phyloP scores from a whole-genome alignment of 2,797 vertebrate species.

The Rhinella marina region DNA sequence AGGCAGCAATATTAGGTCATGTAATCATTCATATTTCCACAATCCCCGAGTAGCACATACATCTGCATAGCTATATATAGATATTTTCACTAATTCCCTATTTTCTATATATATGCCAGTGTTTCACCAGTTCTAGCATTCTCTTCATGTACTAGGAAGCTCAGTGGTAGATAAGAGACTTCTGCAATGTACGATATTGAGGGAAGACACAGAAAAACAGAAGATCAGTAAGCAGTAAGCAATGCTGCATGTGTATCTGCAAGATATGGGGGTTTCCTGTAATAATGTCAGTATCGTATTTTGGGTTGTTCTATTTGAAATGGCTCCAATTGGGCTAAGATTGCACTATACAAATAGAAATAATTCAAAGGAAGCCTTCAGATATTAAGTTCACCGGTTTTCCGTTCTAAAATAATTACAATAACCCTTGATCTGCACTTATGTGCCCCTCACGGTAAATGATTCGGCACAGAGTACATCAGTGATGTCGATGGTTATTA shows the following conservation, averaged over 20 bases:
- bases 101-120: not conserved
- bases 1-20: too few relatives aligned
- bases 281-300: not conserved
- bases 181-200: not conserved
- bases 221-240: not conserved
- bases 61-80: not conserved
- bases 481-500: not conserved
- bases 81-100: not conserved
- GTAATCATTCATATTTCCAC: not conserved
- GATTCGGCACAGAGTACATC: not conserved
- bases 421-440: not conserved
- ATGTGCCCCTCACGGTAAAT: not conserved
- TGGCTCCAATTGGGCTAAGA: not conserved
- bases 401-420: not conserved
- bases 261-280: not conserved
- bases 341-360: not conserved
- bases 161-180: not conserved
- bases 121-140: not conserved
- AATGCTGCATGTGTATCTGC: not conserved
- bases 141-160: not conserved
- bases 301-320: not conserved
- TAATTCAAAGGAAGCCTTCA: not conserved
- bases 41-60: not conserved
- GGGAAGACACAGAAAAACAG: not conserved
- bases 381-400: not conserved